Evolutionary conservation across 2,888 invertebrate species (phyloP), one percentile per base, ranked within the genome.

Genomic region (Drosophila prostipennis): DNA sequence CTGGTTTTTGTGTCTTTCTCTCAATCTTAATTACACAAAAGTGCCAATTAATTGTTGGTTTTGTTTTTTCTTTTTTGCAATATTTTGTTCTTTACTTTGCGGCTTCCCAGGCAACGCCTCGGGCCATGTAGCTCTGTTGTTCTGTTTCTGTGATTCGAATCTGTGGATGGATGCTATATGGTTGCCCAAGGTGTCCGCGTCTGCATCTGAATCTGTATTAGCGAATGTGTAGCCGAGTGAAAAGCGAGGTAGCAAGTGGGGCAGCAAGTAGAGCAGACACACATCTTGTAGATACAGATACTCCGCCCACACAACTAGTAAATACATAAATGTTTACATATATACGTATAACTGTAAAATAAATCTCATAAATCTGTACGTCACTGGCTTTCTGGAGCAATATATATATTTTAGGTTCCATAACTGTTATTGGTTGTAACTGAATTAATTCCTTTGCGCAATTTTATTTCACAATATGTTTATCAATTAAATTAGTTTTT

Each of bases 1-100:
- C 67, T 61, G 69, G 63, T 73, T 79, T 77, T 73, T 69, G 56
- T 68, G 67, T 82, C 72, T 80, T 78, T 80, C 73, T 69, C 77
- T 82, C 72, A 75, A 76, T 77, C 80, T 81, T 84, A 84, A 84
- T 84, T 87, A 78, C 76, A 74, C 76, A 80, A 78, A 87, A 87
- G 77, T 78, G 80, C 74, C 87, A 82, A 84, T 87, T 87, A 84
- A 84, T 76, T 78, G 80, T 74, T 59, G 63, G 61, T 37, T 43
- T 23, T 63, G 6, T 26, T 26, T 26, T 26, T n/a, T 26, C 6
- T 26, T 2, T 39, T 42, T 23, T n/a, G 19, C 48, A 32, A 3
- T 39, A 39, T 37, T 39, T 67, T 61, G 53, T 75, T 80, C 57
- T 40, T 58, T 63, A 54, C 64, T 26, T 54, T 29, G 53, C 48